Base-by-base conservation (phyloP, 2,113 vertebrate species). In the Oryzias curvinotus region DNA sequence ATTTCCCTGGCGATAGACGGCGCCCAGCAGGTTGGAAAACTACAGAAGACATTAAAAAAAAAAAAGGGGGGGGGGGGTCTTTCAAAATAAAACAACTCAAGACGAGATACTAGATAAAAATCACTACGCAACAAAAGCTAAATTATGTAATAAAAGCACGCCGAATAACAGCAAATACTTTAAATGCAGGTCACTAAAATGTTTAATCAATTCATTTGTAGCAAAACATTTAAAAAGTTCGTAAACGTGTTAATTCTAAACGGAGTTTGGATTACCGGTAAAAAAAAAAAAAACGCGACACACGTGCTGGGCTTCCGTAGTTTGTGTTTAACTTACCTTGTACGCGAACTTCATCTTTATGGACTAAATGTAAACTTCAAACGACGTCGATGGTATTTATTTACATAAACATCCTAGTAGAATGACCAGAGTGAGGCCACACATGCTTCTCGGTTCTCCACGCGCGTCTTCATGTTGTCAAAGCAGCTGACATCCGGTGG, bases 21-120 rank as follows among this genome's bases (percentile, higher is more conserved):
- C 94, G 26, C 96, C 97, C 50, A 98, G 84, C 75, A 99, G 87
- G 64, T 96, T 97, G 1, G 95, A 96, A 81, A 99, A 99, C 96
- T 98, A 63, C 16, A 73, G 65, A 12, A 4, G 21, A 55, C 1
- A 73, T 36, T 36, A 12, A 12, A 13, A 36, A 7, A 7, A 36
- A n/a, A n/a, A n/a, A n/a, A n/a, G n/a, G n/a, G n/a, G n/a, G n/a
- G n/a, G 36, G 21, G 21, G 21, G 21, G 36, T 36, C 36, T 36
- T 36, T 36, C 36, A 36, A 36, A 12, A 36, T 36, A 36, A 36
- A 36, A 12, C 36, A 10, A 36, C 36, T 36, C 2, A 36, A 12
- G 10, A 36, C 21, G 2, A 36, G 3, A 13, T 12, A n/a, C n/a
- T n/a, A 1, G 8, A 10, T 3, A 12, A 36, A 36, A 36, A 36